These are phyloP conservation scores for Epizoanthus rinbou DNA, from an alignment of 92 coral and sea anemone genomes.

Conservation along the genomic window DNA sequence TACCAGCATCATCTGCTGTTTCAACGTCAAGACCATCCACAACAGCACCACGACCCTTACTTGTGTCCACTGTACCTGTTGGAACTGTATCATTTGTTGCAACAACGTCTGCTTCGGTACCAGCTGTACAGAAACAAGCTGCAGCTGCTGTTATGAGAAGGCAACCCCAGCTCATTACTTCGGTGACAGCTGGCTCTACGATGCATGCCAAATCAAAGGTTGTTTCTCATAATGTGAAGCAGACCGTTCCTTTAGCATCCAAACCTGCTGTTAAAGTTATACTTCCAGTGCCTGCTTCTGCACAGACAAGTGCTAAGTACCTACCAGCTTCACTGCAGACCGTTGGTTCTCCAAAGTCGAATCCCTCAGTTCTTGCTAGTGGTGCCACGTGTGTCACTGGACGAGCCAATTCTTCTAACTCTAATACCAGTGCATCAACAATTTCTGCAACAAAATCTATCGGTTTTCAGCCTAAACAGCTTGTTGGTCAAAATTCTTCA, in stretches of 20 bases:
- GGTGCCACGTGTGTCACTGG: not conserved
- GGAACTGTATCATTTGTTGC: not conserved
- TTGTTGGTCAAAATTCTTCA: conserved; percentile 3
- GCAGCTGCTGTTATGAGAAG: not conserved
- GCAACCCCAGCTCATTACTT: not conserved
- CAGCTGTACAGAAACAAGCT: conserved; percentile 5
- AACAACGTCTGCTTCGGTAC: conserved; percentile 6
- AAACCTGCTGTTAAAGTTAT: conserved; percentile 20
- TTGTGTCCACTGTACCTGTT: not conserved
- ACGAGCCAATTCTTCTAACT: not conserved
- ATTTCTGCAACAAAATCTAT: not conserved
- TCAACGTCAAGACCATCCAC: too few relatives aligned
- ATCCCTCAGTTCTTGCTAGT: conserved; percentile 9
- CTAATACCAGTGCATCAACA: not conserved
- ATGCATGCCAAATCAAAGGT: not conserved
- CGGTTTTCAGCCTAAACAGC: not conserved
- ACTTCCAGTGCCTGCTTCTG: not conserved
- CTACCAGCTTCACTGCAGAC: conserved; percentile 6
- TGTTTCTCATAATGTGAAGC: not conserved
- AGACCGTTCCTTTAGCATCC: not conserved
- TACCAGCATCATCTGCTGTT: too few relatives aligned
- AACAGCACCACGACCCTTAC: too few relatives aligned
- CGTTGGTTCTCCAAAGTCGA: not conserved
- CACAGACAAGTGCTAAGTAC: not conserved
- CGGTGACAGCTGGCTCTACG: not conserved